A percentile compares a stretch with the other conserved stretches of the same genome.
Conservation (phyloP, 2,888 invertebrate species). For the Capitulum mitella region DNA sequence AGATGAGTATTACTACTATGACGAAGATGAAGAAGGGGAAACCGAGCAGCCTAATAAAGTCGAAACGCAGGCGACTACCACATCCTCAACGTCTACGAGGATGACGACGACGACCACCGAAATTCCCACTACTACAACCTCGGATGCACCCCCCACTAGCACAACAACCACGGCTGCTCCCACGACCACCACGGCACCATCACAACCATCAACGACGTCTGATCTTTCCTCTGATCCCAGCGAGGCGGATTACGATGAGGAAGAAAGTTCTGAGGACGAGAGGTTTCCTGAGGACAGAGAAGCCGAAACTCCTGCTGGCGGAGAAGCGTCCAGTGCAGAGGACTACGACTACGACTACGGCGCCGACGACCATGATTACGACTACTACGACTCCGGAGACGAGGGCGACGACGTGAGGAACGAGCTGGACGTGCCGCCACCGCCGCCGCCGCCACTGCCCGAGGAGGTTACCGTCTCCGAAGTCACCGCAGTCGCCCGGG, state of each 20-base stretch:
- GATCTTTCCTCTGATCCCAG: too few relatives aligned
- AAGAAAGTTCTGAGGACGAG: background rate
- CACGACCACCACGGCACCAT: background rate
- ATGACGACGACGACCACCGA: background rate
- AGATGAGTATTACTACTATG: background rate
- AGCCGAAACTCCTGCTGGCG: background rate
- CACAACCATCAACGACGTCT: too few relatives aligned
- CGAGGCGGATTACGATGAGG: background rate
- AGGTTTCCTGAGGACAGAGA: background rate
- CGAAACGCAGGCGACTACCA: too few relatives aligned
- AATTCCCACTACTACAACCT: too few relatives aligned
- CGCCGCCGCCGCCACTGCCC: background rate
- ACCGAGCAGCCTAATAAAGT: too few relatives aligned
- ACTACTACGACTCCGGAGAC: slow-evolving; percentile 1
- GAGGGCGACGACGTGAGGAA: background rate
- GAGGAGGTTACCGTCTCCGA: background rate
- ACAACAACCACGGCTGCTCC: background rate
- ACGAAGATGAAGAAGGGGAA: background rate
- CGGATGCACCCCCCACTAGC: background rate
- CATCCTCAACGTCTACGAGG: background rate
- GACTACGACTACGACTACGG: background rate
- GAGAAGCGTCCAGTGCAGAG: background rate
- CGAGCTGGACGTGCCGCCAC: background rate
- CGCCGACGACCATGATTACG: slow-evolving; percentile 5
- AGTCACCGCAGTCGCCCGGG: background rate